Percentiles rank a stretch among this genome's conserved stretches.
These are phyloP conservation scores for Zoanthus solanderi DNA, from an alignment of 92 coral and sea anemone genomes.

Conservation along the genomic window DNA sequence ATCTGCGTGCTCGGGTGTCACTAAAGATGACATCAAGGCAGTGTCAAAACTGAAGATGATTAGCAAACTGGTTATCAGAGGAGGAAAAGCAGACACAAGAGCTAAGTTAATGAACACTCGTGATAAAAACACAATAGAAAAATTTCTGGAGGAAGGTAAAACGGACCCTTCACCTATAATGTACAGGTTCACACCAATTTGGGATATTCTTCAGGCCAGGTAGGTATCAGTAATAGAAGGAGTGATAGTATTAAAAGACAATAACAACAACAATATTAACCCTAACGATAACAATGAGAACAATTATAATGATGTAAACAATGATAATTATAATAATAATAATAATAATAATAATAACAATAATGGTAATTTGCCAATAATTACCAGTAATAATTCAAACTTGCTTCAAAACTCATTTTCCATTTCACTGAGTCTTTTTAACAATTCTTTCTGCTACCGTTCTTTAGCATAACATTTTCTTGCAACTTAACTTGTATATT, in stretches of 20 bases:
- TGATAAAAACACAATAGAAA: neutral
- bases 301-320: neutral
- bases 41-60: constrained; percentile 37
- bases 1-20: constrained; percentile 68
- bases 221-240: neutral
- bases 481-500: too few relatives aligned
- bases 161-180: constrained; percentile 28
- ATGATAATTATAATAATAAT: neutral
- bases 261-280: neutral
- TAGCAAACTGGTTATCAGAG: constrained; percentile 24
- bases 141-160: constrained; percentile 42
- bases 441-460: too few relatives aligned
- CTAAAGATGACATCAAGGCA: constrained; percentile 49
- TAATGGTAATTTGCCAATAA: too few relatives aligned
- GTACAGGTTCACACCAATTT: constrained; percentile 40
- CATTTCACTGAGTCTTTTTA: too few relatives aligned
- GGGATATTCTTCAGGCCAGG: constrained; percentile 44
- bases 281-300: neutral
- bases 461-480: too few relatives aligned
- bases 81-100: constrained; percentile 35
- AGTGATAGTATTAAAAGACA: neutral
- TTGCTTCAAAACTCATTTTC: too few relatives aligned
- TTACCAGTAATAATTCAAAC: too few relatives aligned
- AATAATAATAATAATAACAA: too few relatives aligned
- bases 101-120: constrained; percentile 20